These are phyloP conservation scores for Linyphia triangularis DNA, from an alignment of 2,888 invertebrate genomes.

Conservation along the genomic window DNA sequence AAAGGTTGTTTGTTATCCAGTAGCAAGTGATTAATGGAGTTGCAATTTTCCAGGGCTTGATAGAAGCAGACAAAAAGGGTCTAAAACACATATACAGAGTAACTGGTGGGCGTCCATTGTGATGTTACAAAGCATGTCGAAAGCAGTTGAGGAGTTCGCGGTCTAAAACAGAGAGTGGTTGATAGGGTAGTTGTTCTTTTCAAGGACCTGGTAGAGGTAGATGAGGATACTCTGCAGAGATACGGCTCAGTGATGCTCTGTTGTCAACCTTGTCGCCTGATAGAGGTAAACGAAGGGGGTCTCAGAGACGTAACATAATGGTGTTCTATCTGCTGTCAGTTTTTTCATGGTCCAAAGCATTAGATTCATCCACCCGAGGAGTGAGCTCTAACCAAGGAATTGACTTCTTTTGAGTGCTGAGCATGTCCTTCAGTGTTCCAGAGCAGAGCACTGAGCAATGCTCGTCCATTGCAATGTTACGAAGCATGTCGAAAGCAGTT, in stretches of 20 bases:
- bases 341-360: neutral
- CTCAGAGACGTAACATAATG: no score
- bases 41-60: no score
- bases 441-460: constrained; percentile 9
- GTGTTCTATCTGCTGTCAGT: neutral
- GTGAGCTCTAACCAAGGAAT: constrained; percentile 51
- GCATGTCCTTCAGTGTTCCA: constrained; percentile 12
- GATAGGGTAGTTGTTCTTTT: constrained; percentile 17
- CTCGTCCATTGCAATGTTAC: neutral
- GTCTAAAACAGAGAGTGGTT: neutral
- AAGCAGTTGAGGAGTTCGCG: neutral
- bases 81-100: no score
- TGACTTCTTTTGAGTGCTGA: constrained; percentile 19
- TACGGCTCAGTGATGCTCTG: no score
- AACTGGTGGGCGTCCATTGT: neutral
- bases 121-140: constrained; percentile 5
- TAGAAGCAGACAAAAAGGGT: no score
- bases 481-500: constrained; percentile 4
- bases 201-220: constrained; percentile 46
- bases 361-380: neutral
- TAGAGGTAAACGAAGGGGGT: no score
- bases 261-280: no score
- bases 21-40: no score
- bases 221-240: constrained; percentile 57
- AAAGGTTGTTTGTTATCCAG: no score